Evolutionary conservation across 2,113 vertebrate genomes (phyloP).

Genomic region (Condylura cristata): DNA sequence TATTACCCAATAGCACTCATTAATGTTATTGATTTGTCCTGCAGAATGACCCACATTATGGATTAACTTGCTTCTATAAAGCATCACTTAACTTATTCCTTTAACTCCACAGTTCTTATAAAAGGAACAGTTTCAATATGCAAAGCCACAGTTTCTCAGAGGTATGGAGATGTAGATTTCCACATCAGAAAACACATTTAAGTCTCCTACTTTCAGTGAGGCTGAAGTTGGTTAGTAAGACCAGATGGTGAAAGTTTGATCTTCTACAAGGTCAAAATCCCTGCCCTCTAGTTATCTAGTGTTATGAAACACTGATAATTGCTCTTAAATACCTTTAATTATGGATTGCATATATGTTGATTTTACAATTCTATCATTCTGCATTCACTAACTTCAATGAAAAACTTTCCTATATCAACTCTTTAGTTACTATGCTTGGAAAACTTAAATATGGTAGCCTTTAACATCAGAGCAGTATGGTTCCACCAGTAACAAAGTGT

Average conservation of each 20-base stretch:
- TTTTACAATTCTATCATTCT: background rate
- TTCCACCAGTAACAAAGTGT: constrained; percentile 8
- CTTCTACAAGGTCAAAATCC: background rate
- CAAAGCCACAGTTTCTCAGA: background rate
- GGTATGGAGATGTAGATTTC: background rate
- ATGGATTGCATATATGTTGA: background rate
- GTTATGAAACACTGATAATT: background rate
- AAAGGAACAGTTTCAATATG: background rate
- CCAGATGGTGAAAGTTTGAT: background rate
- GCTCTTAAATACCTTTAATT: background rate
- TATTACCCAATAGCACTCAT: background rate
- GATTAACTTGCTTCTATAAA: background rate
- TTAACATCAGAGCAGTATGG: background rate
- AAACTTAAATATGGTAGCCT: background rate
- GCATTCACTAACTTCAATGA: background rate
- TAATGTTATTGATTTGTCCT: background rate
- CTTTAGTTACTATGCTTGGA: background rate
- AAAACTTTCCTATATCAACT: background rate
- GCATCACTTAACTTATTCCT: background rate
- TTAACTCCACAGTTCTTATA: background rate
- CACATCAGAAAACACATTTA: background rate
- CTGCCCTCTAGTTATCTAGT: background rate
- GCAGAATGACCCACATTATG: background rate
- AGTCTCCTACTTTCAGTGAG: background rate
- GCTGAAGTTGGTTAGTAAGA: background rate